Conservation (phyloP, 2,888 invertebrate genomes). For the Andrena bucephala region DNA sequence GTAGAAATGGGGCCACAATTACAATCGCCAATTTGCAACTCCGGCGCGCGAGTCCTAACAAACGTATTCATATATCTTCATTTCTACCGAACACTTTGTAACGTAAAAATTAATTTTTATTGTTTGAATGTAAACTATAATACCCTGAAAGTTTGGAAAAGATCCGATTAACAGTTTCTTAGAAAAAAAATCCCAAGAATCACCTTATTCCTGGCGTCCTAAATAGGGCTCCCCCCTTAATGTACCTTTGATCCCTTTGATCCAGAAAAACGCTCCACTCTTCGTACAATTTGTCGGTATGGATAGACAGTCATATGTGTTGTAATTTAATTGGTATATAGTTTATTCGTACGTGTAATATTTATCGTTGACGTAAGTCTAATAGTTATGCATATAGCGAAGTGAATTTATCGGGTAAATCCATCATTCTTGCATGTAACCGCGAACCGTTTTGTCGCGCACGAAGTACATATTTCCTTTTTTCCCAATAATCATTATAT, state of each 20-base stretch:
- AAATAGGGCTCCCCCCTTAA: too few species aligned
- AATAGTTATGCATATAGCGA: slow-evolving; percentile 1
- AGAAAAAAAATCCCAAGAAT: too few species aligned
- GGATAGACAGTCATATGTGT: slow-evolving; percentile 14
- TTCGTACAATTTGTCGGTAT: slow-evolving; percentile 15
- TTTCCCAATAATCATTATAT: not conserved
- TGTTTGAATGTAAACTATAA: too few species aligned
- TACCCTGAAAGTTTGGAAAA: too few species aligned
- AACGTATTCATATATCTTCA: too few species aligned
- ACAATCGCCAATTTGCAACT: too few species aligned
- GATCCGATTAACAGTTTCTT: too few species aligned
- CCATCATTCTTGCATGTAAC: not conserved
- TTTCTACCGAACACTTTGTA: too few species aligned
- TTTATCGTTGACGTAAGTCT: slow-evolving; percentile 35
- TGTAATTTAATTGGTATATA: slow-evolving; percentile 24
- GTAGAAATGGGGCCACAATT: too few species aligned
- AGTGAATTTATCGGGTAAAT: slow-evolving; percentile 1
- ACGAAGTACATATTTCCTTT: not conserved
- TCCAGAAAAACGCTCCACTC: not conserved
- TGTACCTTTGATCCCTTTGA: not conserved
- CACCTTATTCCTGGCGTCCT: too few species aligned
- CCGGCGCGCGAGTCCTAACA: too few species aligned
- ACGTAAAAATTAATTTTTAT: too few species aligned
- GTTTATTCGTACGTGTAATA: slow-evolving; percentile 10
- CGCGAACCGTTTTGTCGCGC: not conserved